Evolutionary conservation across 2,797 vertebrate genomes (phyloP).

Genomic region (Manis javanica): DNA sequence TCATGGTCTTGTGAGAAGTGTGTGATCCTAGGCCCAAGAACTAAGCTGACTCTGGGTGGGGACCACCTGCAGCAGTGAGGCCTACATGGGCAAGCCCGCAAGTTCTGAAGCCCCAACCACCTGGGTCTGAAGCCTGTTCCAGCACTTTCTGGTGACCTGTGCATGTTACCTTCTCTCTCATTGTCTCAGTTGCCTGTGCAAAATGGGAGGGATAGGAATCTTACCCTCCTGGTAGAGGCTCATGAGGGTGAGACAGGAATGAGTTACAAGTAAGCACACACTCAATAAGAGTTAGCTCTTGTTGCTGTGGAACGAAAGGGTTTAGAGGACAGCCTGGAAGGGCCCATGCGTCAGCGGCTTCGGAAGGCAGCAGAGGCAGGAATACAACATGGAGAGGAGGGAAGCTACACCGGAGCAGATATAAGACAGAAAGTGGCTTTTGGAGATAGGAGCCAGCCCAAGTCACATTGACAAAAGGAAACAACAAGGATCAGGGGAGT

Average conservation of each 20-base stretch:
- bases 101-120: not conserved
- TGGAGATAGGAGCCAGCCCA: too few species aligned
- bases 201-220: accelerated
- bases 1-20: not conserved
- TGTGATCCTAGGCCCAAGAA: not conserved
- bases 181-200: not conserved
- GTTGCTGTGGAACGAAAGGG: accelerated
- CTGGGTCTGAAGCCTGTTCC: not conserved
- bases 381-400: not conserved
- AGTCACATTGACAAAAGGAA: accelerated
- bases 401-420: accelerated
- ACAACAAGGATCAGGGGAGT: accelerated
- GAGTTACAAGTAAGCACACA: accelerated
- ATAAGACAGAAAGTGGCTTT: not conserved
- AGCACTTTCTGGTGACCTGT: not conserved
- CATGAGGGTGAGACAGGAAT: not conserved
- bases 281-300: accelerated
- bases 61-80: too few species aligned
- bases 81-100: accelerated
- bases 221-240: accelerated
- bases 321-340: not conserved
- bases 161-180: too few species aligned
- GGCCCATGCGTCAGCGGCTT: accelerated
- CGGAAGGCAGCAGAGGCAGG: not conserved
- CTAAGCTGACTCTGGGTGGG: not conserved